Conservation (phyloP, 35 echinoderm and acorn worm species). For the Stichopus chloronotus region DNA sequence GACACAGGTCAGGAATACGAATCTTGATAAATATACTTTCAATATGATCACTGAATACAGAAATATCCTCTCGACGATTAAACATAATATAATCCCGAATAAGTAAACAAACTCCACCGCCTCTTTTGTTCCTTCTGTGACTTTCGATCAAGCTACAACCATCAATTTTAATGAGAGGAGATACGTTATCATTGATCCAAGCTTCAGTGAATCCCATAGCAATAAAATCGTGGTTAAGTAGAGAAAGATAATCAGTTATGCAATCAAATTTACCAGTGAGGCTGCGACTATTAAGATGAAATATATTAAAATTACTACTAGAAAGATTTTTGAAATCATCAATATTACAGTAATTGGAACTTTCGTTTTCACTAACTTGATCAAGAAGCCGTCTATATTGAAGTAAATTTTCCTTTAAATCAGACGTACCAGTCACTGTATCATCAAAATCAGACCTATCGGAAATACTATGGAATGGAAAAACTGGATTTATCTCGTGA, state of each 20-base stretch:
- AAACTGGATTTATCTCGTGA: not conserved
- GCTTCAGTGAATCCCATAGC: constrained; percentile 8
- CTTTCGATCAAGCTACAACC: constrained; percentile 30
- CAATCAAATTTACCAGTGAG: not conserved
- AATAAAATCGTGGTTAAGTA: not conserved
- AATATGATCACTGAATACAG: constrained; percentile 29
- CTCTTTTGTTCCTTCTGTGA: constrained; percentile 20
- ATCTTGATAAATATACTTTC: constrained; percentile 36
- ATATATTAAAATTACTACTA: not conserved
- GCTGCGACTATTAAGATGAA: not conserved
- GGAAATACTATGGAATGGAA: not conserved
- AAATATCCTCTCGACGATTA: not conserved
- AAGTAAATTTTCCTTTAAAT: not conserved
- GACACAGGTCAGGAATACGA: constrained; percentile 33
- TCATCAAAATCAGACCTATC: constrained; percentile 1
- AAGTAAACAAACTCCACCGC: not conserved
- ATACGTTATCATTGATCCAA: constrained; percentile 24
- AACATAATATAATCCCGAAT: not conserved
- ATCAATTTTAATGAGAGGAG: constrained; percentile 18
- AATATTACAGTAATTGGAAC: not conserved
- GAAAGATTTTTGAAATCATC: not conserved
- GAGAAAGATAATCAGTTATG: not conserved
- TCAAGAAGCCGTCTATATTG: not conserved
- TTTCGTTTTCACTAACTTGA: constrained; percentile 6
- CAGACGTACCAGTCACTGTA: not conserved